phyloP scores from a whole-genome alignment of 2,113 vertebrate species.

The Aviceda subcristata region DNA sequence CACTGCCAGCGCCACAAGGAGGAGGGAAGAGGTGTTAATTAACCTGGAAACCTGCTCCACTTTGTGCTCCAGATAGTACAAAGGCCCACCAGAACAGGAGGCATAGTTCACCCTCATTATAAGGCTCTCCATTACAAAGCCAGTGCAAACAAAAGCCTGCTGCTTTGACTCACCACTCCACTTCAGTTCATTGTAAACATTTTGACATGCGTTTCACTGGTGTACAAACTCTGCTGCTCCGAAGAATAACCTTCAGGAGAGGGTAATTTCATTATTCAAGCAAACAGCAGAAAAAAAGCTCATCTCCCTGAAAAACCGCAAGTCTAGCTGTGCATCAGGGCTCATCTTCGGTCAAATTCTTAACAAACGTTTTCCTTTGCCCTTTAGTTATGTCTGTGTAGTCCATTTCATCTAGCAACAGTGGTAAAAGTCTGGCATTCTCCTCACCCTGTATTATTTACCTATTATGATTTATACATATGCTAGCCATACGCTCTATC shows the following conservation, averaged over 20 bases:
- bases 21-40: constrained; percentile 23
- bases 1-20: background rate
- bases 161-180: background rate
- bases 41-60: constrained; percentile 44
- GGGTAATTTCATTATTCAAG: background rate
- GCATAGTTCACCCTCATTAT: constrained; percentile 32
- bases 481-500: background rate
- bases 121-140: constrained; percentile 38
- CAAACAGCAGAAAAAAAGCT: background rate
- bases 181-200: constrained; percentile 52
- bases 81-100: background rate
- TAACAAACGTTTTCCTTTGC: background rate
- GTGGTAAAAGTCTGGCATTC: background rate
- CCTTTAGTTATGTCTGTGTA: background rate
- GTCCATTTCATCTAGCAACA: background rate
- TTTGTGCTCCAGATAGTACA: background rate
- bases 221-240: background rate
- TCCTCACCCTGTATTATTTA: background rate
- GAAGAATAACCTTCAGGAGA: constrained; percentile 3
- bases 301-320: background rate
- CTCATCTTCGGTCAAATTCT: background rate
- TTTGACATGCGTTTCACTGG: constrained; percentile 40
- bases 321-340: background rate
- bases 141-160: background rate
- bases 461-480: background rate